A percentile compares a stretch with the other conserved stretches of the same genome.
Evolutionary conservation across 2,797 vertebrate species (phyloP).

Genomic region (Erithacus rubecula): DNA sequence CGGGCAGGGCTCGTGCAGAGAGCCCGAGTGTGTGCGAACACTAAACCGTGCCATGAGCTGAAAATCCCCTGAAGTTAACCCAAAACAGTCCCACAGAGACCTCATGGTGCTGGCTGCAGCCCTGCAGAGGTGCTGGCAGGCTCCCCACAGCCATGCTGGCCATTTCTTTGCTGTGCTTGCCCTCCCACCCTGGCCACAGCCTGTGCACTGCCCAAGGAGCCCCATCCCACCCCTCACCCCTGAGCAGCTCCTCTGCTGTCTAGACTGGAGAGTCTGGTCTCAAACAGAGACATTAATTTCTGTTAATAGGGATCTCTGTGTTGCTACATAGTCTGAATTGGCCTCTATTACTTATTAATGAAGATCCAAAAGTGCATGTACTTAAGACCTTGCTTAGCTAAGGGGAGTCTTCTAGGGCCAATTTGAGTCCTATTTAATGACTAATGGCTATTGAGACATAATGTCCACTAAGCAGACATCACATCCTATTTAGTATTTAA

Average conservation of each 20-base stretch:
- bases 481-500: constrained; percentile 76
- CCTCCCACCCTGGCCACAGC: fast-evolving
- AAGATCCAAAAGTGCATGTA: constrained; percentile 66
- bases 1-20: background rate
- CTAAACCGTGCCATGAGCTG: background rate
- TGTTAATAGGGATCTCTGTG: constrained; percentile 68
- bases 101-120: fast-evolving
- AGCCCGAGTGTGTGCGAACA: background rate
- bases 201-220: fast-evolving
- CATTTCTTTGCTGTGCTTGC: fast-evolving
- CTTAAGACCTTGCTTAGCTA: constrained; percentile 67
- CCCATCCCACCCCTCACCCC: background rate
- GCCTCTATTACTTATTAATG: constrained; percentile 68
- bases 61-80: background rate
- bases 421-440: constrained; percentile 69
- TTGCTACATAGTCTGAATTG: constrained; percentile 50
- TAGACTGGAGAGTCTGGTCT: constrained; percentile 21
- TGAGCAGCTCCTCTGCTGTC: constrained; percentile 15
- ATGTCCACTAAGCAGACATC: constrained; percentile 74
- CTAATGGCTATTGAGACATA: constrained; percentile 74
- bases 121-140: background rate
- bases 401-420: constrained; percentile 53
- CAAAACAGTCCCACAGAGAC: background rate
- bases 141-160: fast-evolving
- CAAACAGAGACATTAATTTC: constrained; percentile 68